Evolutionary conservation across 2,888 invertebrate species (phyloP).

Genomic region (Noctua janthina): DNA sequence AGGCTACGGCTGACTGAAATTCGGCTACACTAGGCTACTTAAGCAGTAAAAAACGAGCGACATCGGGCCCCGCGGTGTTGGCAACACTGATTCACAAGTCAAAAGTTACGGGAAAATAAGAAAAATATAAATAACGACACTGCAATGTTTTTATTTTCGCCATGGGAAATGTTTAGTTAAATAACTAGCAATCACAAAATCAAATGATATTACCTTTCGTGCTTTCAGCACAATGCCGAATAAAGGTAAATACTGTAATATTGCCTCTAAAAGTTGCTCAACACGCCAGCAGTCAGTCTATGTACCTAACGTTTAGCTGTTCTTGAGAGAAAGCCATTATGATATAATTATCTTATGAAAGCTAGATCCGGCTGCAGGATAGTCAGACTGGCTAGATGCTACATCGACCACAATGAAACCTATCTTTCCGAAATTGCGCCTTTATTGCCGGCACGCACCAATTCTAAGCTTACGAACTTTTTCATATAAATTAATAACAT

Average conservation of each 20-base stretch:
- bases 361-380: background rate
- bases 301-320: background rate
- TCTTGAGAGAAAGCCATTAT: background rate
- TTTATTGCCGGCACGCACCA: background rate
- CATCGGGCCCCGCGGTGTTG: too few relatives aligned
- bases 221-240: constrained; percentile 70
- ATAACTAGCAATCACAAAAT: background rate
- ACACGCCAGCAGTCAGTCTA: background rate
- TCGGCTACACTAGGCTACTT: too few relatives aligned
- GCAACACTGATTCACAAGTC: constrained; percentile 7
- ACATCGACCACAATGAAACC: background rate
- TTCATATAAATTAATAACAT: background rate
- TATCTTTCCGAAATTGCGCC: background rate
- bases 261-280: background rate
- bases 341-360: background rate
- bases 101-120: constrained; percentile 36
- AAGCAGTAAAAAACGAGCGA: too few relatives aligned
- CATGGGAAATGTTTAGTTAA: constrained; percentile 4
- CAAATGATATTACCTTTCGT: background rate
- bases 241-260: constrained; percentile 68
- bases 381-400: background rate
- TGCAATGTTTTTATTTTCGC: constrained; percentile 46
- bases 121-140: background rate
- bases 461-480: constrained; percentile 14
- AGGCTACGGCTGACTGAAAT: too few relatives aligned